These are phyloP conservation scores for Berghia stephanieae DNA, from an alignment of 1,140 invertebrate genomes.

Conservation along the genomic window DNA sequence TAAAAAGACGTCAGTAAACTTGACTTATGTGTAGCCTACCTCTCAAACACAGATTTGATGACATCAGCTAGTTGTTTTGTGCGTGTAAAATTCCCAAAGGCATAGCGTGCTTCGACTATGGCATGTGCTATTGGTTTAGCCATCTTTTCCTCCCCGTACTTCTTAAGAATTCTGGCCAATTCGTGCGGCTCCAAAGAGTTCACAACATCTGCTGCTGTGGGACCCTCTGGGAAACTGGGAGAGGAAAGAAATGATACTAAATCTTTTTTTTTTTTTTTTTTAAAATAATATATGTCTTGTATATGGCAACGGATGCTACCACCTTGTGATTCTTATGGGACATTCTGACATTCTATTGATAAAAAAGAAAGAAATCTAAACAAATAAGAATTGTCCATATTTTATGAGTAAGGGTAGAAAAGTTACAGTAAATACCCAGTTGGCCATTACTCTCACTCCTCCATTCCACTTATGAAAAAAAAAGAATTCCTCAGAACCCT, in stretches of 20 bases:
- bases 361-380: background rate
- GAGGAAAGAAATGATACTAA: background rate
- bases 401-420: background rate
- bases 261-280: too few species aligned
- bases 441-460: too few species aligned
- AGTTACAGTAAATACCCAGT: too few species aligned
- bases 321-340: background rate
- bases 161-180: slow-evolving; percentile 83
- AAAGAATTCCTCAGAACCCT: too few species aligned
- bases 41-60: slow-evolving; percentile 74
- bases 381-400: background rate
- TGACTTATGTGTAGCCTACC: too few species aligned
- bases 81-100: slow-evolving; percentile 81
- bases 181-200: slow-evolving; percentile 80
- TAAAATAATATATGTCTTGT: background rate
- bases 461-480: too few species aligned
- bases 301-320: background rate
- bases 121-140: slow-evolving; percentile 87
- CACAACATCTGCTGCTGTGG: slow-evolving; percentile 87
- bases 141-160: slow-evolving; percentile 90
- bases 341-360: too few species aligned
- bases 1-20: too few species aligned
- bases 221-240: slow-evolving; percentile 70
- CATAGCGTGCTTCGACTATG: slow-evolving; percentile 86
- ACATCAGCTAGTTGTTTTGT: slow-evolving; percentile 86